phyloP scores from a whole-genome alignment of 2,888 invertebrate species.

The Luffia ferchaultella region DNA sequence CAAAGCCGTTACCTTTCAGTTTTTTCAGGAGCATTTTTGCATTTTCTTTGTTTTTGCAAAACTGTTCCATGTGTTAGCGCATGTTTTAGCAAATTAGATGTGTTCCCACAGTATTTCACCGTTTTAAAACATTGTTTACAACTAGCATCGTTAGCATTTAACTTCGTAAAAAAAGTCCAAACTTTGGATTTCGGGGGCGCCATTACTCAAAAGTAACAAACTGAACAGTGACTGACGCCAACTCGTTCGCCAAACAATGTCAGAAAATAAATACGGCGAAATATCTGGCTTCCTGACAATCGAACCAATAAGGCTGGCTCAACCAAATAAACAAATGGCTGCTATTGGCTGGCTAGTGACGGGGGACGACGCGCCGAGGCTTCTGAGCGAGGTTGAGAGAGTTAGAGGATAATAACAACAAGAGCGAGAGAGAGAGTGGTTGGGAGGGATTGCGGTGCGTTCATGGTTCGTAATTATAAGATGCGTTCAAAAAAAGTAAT shows the following conservation, averaged over 20 bases:
- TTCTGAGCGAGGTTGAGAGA: neutral
- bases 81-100: slow-evolving; percentile 9
- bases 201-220: neutral
- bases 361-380: neutral
- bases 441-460: neutral
- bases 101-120: slow-evolving; percentile 10
- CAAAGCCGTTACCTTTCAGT: slow-evolving; percentile 1
- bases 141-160: neutral
- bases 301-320: neutral
- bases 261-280: neutral
- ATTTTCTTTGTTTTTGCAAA: neutral
- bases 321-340: neutral
- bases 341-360: neutral
- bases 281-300: neutral
- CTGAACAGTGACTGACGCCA: no score
- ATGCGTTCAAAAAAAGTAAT: neutral
- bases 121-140: slow-evolving; percentile 10
- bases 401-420: neutral
- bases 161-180: slow-evolving; percentile 1
- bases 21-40: neutral
- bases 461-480: neutral
- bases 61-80: neutral
- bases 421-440: neutral
- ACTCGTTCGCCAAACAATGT: no score
- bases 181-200: slow-evolving; percentile 1